Evolutionary conservation across 1,140 invertebrate genomes (phyloP).

Genomic region (Saxidomus purpurata): DNA sequence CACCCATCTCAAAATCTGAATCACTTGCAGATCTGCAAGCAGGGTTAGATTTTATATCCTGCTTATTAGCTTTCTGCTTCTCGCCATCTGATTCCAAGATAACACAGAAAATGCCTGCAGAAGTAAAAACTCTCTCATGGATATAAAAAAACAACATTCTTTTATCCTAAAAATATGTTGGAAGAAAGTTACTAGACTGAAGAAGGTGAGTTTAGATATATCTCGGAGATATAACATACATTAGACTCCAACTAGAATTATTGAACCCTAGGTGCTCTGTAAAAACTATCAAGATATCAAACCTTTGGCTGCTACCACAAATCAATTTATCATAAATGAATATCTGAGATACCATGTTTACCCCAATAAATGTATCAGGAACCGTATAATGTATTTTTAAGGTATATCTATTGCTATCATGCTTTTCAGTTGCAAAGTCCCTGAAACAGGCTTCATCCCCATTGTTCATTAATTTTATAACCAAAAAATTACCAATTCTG

Average conservation of each 20-base stretch:
- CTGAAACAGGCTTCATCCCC: no score
- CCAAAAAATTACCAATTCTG: no score
- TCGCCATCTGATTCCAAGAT: not conserved
- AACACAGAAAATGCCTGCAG: not conserved
- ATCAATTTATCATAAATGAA: not conserved
- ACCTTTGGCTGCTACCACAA: not conserved
- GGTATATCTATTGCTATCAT: no score
- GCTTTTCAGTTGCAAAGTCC: no score
- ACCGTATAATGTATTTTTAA: no score
- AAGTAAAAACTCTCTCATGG: not conserved
- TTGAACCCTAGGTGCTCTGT: not conserved
- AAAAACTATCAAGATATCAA: not conserved
- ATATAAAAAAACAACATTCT: not conserved
- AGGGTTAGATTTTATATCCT: no score
- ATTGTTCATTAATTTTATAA: no score
- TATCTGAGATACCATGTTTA: not conserved
- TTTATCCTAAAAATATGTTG: not conserved
- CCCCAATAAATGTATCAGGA: not conserved
- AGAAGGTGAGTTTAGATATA: not conserved
- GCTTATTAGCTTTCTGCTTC: no score
- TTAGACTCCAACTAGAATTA: not conserved
- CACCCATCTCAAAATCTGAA: no score
- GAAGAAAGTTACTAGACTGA: not conserved
- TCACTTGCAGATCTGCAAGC: no score
- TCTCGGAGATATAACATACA: not conserved